Percentiles rank a stretch among this genome's conserved stretches.
phyloP scores from a whole-genome alignment of 2,888 invertebrate species.

The Spodoptera picta region DNA sequence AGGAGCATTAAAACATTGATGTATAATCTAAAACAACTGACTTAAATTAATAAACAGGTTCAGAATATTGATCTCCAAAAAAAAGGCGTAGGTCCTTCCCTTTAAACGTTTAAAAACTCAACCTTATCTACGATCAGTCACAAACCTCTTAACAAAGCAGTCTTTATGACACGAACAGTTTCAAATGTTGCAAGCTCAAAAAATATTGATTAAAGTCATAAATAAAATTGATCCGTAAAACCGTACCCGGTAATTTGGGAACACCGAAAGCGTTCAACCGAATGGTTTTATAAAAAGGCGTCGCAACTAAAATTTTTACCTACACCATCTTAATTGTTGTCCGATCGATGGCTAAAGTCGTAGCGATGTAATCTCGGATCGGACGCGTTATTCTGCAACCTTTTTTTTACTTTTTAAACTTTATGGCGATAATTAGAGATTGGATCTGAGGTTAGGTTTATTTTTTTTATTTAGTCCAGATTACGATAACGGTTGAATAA shows the following conservation, averaged over 20 bases:
- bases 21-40: slow-evolving; percentile 13
- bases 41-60: slow-evolving; percentile 18
- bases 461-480: slow-evolving; percentile 13
- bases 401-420: slow-evolving; percentile 33
- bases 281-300: slow-evolving; percentile 68
- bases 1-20: slow-evolving; percentile 15
- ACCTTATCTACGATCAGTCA: slow-evolving; percentile 22
- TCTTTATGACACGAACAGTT: slow-evolving; percentile 29
- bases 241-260: slow-evolving; percentile 60
- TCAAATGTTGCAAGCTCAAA: slow-evolving; percentile 42
- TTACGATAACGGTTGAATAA: not conserved
- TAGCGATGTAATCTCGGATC: slow-evolving; percentile 65
- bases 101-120: slow-evolving; percentile 11
- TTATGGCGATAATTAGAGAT: slow-evolving; percentile 43
- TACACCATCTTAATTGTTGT: slow-evolving; percentile 71
- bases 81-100: slow-evolving; percentile 1
- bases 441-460: slow-evolving; percentile 22
- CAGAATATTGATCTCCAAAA: slow-evolving; percentile 1
- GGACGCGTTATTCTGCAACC: slow-evolving; percentile 62
- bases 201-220: slow-evolving; percentile 58
- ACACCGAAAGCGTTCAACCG: slow-evolving; percentile 62
- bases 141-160: slow-evolving; percentile 36
- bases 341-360: slow-evolving; percentile 68
- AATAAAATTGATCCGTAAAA: slow-evolving; percentile 55
- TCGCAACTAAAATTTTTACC: slow-evolving; percentile 66